A percentile compares a stretch with the other conserved stretches of the same genome.
Conservation (phyloP, 2,888 invertebrate species). For the Melanargia galathea region DNA sequence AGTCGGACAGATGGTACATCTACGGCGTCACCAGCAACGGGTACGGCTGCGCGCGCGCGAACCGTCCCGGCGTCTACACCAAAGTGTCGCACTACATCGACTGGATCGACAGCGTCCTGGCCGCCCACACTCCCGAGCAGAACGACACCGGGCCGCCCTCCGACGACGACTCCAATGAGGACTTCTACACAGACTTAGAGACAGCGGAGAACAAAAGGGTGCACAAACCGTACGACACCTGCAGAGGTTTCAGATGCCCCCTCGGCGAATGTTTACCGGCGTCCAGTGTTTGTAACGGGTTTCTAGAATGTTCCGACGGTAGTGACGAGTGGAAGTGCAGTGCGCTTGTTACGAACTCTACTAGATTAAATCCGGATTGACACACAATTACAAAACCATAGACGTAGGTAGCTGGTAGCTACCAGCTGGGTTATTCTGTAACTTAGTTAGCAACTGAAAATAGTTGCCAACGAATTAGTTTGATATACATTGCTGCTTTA, state of each 20-base stretch:
- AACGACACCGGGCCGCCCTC: conserved; percentile 46
- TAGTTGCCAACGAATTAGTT: too few relatives aligned
- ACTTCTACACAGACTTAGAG: conserved; percentile 70
- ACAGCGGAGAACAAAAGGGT: conserved; percentile 68
- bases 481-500: too few relatives aligned
- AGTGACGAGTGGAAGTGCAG: conserved; percentile 86
- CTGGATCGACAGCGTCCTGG: conserved; percentile 85
- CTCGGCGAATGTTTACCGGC: conserved; percentile 88
- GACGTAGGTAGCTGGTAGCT: background rate
- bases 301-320: conserved; percentile 89
- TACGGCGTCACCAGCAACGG: conserved; percentile 90
- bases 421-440: too few relatives aligned
- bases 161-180: conserved; percentile 54
- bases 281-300: conserved; percentile 88
- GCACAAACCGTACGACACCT: conserved; percentile 62
- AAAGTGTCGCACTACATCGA: conserved; percentile 88
- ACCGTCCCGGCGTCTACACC: conserved; percentile 90
- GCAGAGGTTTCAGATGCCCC: conserved; percentile 88
- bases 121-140: conserved; percentile 55
- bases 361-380: conserved; percentile 63
- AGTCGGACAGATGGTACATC: conserved; percentile 76
- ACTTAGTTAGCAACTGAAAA: too few relatives aligned
- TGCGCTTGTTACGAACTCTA: conserved; percentile 54
- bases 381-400: background rate
- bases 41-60: conserved; percentile 90